A percentile compares a stretch with the other conserved stretches of the same genome.
Evolutionary conservation across 2,797 vertebrate genomes (phyloP).

Genomic region (Pterois miles): DNA sequence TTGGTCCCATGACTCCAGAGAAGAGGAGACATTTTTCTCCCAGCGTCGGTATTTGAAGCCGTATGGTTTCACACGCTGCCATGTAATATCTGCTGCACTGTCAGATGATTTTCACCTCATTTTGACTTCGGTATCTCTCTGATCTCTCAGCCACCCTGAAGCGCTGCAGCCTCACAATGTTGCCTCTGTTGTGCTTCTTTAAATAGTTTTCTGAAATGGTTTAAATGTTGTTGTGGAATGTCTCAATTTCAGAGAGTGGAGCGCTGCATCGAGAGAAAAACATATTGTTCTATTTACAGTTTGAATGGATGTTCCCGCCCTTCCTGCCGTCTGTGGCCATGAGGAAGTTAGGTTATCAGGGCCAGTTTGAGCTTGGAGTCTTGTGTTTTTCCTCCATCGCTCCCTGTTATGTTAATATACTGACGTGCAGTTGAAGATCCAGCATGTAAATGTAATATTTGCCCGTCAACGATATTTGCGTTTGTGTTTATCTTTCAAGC

Average conservation of each 20-base stretch:
- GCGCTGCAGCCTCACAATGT: conserved; percentile 29
- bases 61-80: conserved; percentile 59
- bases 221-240: background rate
- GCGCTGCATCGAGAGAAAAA: conserved; percentile 30
- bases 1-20: conserved; percentile 56
- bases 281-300: conserved; percentile 71
- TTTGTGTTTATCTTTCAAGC: conserved; percentile 26
- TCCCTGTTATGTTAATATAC: background rate
- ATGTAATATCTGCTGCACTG: conserved; percentile 38
- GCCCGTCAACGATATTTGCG: conserved; percentile 50
- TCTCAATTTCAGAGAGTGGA: background rate
- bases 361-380: conserved; percentile 2
- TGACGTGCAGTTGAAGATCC: background rate
- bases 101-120: conserved; percentile 13
- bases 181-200: conserved; percentile 34
- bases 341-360: conserved; percentile 72
- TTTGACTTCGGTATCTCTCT: conserved; percentile 38
- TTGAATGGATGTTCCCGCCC: conserved; percentile 60
- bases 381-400: background rate
- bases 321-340: conserved; percentile 70
- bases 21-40: background rate
- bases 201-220: conserved; percentile 34
- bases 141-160: conserved; percentile 4
- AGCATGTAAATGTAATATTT: conserved; percentile 67
- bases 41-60: conserved; percentile 49